Percentiles rank a stretch among this genome's conserved stretches.
These are phyloP conservation scores for Melolontha melolontha DNA, from an alignment of 2,888 invertebrate genomes.

Conservation along the genomic window DNA sequence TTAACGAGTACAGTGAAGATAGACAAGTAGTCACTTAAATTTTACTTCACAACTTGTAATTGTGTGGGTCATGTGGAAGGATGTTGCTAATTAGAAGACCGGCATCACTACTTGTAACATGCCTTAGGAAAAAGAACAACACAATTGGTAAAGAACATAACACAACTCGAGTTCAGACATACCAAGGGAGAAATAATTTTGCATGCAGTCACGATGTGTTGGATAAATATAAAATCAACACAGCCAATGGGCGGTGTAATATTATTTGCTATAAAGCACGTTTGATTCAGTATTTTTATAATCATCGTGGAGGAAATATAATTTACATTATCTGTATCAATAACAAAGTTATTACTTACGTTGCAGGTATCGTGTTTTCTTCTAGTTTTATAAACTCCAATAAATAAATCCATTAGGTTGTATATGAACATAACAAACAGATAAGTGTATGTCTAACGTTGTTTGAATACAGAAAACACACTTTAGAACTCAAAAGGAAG, in stretches of 20 bases:
- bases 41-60: slow-evolving; percentile 23
- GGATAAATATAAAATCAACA: slow-evolving; percentile 33
- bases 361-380: slow-evolving; percentile 29
- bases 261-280: no score
- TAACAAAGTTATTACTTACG: slow-evolving; percentile 32
- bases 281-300: no score
- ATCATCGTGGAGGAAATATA: no score
- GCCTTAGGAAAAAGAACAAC: slow-evolving; percentile 2
- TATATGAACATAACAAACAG: slow-evolving; percentile 37
- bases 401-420: slow-evolving; percentile 41
- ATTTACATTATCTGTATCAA: neutral
- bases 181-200: slow-evolving; percentile 15
- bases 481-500: slow-evolving; percentile 28
- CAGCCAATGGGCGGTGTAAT: neutral
- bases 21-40: slow-evolving; percentile 1
- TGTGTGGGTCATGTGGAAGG: slow-evolving; percentile 20
- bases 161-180: slow-evolving; percentile 7
- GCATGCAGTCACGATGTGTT: slow-evolving; percentile 36
- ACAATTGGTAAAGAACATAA: slow-evolving; percentile 11
- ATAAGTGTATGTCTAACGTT: slow-evolving; percentile 4
- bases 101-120: slow-evolving; percentile 2
- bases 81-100: slow-evolving; percentile 29
- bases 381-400: slow-evolving; percentile 35
- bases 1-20: slow-evolving; percentile 2
- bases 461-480: slow-evolving; percentile 32